These are phyloP conservation scores for Archaeoteleia sp. DNA, from an alignment of 2,888 invertebrate genomes.

Conservation along the genomic window DNA sequence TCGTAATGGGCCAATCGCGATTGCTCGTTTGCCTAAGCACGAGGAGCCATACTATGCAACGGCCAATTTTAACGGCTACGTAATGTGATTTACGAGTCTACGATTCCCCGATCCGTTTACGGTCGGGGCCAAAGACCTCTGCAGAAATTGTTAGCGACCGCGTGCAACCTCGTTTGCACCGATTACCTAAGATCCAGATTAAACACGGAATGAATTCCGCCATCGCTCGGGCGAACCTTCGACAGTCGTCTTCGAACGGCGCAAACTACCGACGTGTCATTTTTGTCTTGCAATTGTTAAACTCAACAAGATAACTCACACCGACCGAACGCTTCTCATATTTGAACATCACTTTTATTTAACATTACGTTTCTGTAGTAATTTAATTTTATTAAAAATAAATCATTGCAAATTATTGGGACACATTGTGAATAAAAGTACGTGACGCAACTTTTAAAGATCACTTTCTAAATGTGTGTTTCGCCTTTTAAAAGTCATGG, in stretches of 20 bases:
- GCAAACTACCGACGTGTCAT: too few species aligned
- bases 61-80: conserved; percentile 57
- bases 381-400: too few species aligned
- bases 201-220: conserved; percentile 49
- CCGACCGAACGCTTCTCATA: too few species aligned
- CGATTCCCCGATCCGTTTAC: conserved; percentile 52
- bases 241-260: background rate
- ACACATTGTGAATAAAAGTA: too few species aligned
- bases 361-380: too few species aligned
- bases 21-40: conserved; percentile 31
- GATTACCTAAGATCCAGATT: conserved; percentile 55
- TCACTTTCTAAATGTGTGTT: too few species aligned
- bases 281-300: too few species aligned
- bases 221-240: conserved; percentile 7
- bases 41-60: conserved; percentile 21
- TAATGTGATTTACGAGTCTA: conserved; percentile 64
- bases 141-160: conserved; percentile 63
- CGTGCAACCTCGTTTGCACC: conserved; percentile 66
- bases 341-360: too few species aligned
- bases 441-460: too few species aligned
- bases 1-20: conserved; percentile 31
- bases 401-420: too few species aligned
- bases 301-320: too few species aligned
- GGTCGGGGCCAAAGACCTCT: conserved; percentile 59
- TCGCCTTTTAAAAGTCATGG: too few species aligned